These are phyloP conservation scores for Melanotaenia parkinsoni DNA, from an alignment of 2,797 vertebrate species.

Conservation along the genomic window DNA sequence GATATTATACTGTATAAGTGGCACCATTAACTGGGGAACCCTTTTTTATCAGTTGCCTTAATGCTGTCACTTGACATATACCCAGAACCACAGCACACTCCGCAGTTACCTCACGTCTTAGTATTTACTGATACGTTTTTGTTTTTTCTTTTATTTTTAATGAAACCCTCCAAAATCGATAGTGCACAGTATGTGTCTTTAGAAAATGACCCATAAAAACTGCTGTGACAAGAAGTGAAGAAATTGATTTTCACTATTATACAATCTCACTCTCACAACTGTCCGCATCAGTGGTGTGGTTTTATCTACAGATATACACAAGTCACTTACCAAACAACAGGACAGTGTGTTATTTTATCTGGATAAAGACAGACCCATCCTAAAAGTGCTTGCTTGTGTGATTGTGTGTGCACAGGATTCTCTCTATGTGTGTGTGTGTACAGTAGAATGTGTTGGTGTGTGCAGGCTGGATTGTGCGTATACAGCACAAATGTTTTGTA, in stretches of 20 bases:
- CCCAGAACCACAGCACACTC: neutral
- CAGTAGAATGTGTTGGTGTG: conserved; percentile 6
- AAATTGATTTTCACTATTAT: conserved; percentile 60
- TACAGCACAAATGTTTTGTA: conserved; percentile 41
- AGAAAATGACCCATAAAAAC: conserved; percentile 34
- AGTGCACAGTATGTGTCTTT: conserved; percentile 12
- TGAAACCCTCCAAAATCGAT: conserved; percentile 53
- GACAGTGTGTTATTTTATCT: conserved; percentile 48
- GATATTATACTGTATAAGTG: conserved; percentile 22
- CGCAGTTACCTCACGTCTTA: conserved; percentile 6
- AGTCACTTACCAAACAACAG: conserved; percentile 44
- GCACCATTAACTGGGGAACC: conserved; percentile 6
- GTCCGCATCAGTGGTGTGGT: conserved; percentile 7
- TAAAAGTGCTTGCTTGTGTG: conserved; percentile 20
- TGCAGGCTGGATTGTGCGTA: conserved; percentile 28
- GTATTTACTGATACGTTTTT: conserved; percentile 19
- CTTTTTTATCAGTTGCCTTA: conserved; percentile 4
- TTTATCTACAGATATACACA: conserved; percentile 37
- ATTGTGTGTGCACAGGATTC: conserved; percentile 5
- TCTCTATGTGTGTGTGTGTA: neutral
- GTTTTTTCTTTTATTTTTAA: conserved; percentile 34
- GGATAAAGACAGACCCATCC: conserved; percentile 40
- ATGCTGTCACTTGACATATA: conserved; percentile 2
- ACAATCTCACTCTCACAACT: conserved; percentile 30
- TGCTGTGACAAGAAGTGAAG: conserved; percentile 15